Evolutionary conservation across 2,797 vertebrate species (phyloP).

Genomic region (Novumbra hubbsi): DNA sequence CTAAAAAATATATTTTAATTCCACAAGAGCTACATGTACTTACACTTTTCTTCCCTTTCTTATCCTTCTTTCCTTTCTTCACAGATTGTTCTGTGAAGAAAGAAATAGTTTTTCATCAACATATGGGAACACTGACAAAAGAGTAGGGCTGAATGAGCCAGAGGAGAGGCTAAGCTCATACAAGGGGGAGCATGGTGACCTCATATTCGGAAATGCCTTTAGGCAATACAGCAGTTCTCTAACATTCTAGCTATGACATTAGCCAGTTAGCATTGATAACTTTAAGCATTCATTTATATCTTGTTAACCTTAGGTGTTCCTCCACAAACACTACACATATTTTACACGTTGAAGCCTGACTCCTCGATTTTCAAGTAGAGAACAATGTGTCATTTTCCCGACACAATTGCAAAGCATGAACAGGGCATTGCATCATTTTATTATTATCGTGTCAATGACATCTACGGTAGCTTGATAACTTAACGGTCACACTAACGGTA

Average conservation of each 20-base stretch:
- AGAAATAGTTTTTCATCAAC: not conserved
- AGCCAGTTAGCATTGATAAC: not conserved
- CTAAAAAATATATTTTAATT: not conserved
- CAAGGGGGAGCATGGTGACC: not conserved
- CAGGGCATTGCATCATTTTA: slow-evolving; percentile 21
- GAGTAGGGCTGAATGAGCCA: not conserved
- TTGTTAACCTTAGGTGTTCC: not conserved
- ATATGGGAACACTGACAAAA: not conserved
- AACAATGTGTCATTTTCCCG: not conserved
- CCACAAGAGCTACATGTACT: slow-evolving; percentile 46
- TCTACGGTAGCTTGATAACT: not conserved
- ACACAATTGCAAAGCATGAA: not conserved
- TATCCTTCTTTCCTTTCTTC: slow-evolving; percentile 80
- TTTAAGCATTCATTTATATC: not conserved
- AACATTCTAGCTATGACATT: not conserved
- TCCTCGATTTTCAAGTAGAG: not conserved
- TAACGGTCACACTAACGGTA: not conserved
- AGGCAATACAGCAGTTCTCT: slow-evolving; percentile 16
- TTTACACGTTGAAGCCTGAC: not conserved
- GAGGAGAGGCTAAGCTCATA: not conserved
- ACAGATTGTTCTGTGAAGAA: slow-evolving; percentile 66
- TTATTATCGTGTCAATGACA: not conserved
- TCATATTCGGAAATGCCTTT: slow-evolving; percentile 6
- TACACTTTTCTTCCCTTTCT: slow-evolving; percentile 88
- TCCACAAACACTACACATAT: not conserved